Conservation (phyloP, 2,888 invertebrate genomes). For the Chrysolina oricalcia region DNA sequence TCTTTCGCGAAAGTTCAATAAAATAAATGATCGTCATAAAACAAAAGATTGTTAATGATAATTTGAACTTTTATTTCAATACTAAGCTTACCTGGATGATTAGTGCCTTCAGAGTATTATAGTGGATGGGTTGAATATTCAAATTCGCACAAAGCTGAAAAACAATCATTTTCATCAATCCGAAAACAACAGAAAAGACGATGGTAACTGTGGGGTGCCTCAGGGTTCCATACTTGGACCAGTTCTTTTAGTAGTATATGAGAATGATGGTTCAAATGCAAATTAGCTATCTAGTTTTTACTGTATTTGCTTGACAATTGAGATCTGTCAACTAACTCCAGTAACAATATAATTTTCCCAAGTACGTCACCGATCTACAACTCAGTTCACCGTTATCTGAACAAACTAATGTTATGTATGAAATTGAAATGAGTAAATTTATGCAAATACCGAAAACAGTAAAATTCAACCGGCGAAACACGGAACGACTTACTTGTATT, state of each 20-base stretch:
- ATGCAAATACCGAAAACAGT: too few relatives aligned
- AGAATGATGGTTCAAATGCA: too few relatives aligned
- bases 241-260: background rate
- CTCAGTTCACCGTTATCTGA: too few relatives aligned
- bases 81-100: slow-evolving; percentile 77
- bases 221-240: background rate
- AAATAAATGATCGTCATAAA: background rate
- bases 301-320: too few relatives aligned
- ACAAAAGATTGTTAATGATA: background rate
- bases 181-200: background rate
- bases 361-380: too few relatives aligned
- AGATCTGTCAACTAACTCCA: too few relatives aligned
- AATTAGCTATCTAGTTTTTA: too few relatives aligned
- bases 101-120: slow-evolving; percentile 91
- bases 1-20: too few relatives aligned
- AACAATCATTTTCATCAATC: slow-evolving; percentile 39
- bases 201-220: background rate
- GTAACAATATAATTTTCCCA: too few relatives aligned
- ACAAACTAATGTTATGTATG: too few relatives aligned
- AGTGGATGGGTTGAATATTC: slow-evolving; percentile 89
- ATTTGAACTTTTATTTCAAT: slow-evolving; percentile 19
- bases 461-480: background rate
- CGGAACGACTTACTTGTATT: slow-evolving; percentile 74
- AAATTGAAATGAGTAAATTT: too few relatives aligned
- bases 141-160: slow-evolving; percentile 83